Evolutionary conservation across 2,888 invertebrate genomes (phyloP), one percentile per base, ranked within the genome.

Genomic region (Timema podura): DNA sequence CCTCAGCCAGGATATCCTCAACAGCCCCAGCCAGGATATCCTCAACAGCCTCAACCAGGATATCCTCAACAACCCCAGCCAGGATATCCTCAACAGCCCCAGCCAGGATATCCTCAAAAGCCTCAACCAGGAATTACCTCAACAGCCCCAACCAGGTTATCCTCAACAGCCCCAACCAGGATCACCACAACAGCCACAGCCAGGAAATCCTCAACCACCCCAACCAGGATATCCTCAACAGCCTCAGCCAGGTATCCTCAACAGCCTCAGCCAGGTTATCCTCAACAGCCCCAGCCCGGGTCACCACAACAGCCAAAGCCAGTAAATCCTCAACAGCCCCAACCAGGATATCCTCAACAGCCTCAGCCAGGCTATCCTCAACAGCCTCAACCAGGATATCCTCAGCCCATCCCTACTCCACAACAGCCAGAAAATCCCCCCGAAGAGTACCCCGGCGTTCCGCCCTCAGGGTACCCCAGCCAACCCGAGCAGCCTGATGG

Each of bases 151-250:
- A 16, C 72, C 71, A 11, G 61, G 64, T 1, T 11, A 61, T 5
- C 70, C 68, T 13, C 68, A 64, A n/a, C 68, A 68, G n/a, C 73
- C 72, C 11, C 69, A 3, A 47, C 68, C 48, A 57, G 68, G 64
- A 8, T 70, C 69, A 57, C 74, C 75, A 46, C 70, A 70, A 65
- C 49, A 68, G 13, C 68, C 70, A 45, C 45, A 64, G 5, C 70
- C 73, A 15, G 65, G 70, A 10, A 69, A 70, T 13, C 73, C 68
- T 64, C 73, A 61, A n/a, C 74, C 70, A 0, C 68, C 72, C 45
- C 65, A 70, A 5, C 72, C 70, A 45, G 68, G 61, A 16, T 73
- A 73, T 5, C 69, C 72, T 5, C 68, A 66, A 11, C 73, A 67
- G 45, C 70, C 71, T 5, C 70, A 64, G 11, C 65, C 70, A 11